phyloP scores from a whole-genome alignment of 1,140 invertebrate genomes.

The Heliothis subflexa region DNA sequence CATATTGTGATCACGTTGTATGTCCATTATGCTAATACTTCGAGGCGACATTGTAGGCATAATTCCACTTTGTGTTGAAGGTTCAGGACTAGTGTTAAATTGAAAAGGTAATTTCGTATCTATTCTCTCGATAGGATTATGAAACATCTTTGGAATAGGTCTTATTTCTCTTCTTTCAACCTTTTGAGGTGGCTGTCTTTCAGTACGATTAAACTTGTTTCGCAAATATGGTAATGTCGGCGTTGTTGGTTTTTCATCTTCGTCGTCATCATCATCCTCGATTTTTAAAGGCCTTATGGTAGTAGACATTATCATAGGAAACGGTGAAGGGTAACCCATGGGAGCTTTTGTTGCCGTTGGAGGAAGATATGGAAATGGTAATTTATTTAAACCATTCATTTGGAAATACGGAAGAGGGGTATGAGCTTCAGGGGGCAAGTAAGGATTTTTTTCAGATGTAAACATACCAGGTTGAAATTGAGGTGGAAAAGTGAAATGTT shows the following conservation, averaged over 20 bases:
- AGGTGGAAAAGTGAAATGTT: constrained; percentile 69
- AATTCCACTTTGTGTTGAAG: constrained; percentile 51
- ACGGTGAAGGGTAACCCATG: constrained; percentile 66
- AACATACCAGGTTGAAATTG: constrained; percentile 70
- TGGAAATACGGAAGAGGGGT: constrained; percentile 74
- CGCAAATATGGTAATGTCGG: constrained; percentile 43
- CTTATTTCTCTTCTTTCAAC: constrained; percentile 64
- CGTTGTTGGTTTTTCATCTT: constrained; percentile 52
- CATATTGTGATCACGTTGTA: constrained; percentile 49
- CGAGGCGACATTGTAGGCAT: constrained; percentile 62
- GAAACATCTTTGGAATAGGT: constrained; percentile 56
- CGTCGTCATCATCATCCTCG: constrained; percentile 62
- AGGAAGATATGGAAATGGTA: constrained; percentile 71
- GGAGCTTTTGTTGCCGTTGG: constrained; percentile 69
- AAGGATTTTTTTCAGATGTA: constrained; percentile 72
- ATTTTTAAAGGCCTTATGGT: constrained; percentile 59
- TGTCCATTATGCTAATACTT: constrained; percentile 72
- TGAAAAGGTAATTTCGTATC: constrained; percentile 62
- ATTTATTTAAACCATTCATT: constrained; percentile 70
- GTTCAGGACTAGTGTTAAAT: constrained; percentile 53
- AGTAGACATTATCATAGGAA: constrained; percentile 69
- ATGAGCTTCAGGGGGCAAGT: constrained; percentile 74
- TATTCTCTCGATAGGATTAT: constrained; percentile 68
- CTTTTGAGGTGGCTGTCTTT: constrained; percentile 53
- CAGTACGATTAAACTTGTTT: constrained; percentile 56